Evolutionary conservation across 2,113 vertebrate species (phyloP), one percentile per base, ranked within the genome.

Genomic region (Pachypanchax playfairii): DNA sequence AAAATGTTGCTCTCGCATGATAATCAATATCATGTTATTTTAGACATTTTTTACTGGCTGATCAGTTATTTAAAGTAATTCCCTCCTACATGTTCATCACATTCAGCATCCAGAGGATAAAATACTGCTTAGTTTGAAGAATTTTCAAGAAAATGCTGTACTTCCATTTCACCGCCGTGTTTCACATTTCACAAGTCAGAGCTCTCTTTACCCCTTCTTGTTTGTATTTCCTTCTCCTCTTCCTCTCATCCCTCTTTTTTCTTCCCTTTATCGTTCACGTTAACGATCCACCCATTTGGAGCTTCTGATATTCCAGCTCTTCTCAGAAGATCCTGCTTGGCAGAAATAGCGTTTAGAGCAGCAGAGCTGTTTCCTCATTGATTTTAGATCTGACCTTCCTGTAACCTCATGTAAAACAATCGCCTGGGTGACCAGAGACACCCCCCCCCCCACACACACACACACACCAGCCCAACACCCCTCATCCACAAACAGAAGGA

Each of bases 311-410:
- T 75, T 75, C 61, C 67, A 14, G 73, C 73, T 62, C 65, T 82
- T 80, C 87, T 82, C 77, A 11, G 69, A 83, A 79, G 82, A 83
- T 77, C 72, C 69, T 70, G 73, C 77, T 74, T 26, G 81, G 79
- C 87, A 90, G 75, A 87, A 90, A 90, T 80, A 87, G 87, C 80
- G 75, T 69, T 77, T 50, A 75, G 79, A 65, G 79, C 86, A 78
- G 84, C 83, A 71, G 79, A 75, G 76, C 77, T 28, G 79, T 84
- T 90, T 91, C 90, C 86, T 89, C 84, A 92, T 92, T 89, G 91
- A 93, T 92, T 91, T 90, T 84, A 71, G 73, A 88, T 89, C 74
- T 90, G 89, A 91, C 92, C 92, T 93, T 93, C 89, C 89, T 81
- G 70, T 87, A 85, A 91, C 92, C 90, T 87, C 70, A 4, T 4